phyloP scores from a whole-genome alignment of 2,888 invertebrate species.

The Aleiodes testaceus region DNA sequence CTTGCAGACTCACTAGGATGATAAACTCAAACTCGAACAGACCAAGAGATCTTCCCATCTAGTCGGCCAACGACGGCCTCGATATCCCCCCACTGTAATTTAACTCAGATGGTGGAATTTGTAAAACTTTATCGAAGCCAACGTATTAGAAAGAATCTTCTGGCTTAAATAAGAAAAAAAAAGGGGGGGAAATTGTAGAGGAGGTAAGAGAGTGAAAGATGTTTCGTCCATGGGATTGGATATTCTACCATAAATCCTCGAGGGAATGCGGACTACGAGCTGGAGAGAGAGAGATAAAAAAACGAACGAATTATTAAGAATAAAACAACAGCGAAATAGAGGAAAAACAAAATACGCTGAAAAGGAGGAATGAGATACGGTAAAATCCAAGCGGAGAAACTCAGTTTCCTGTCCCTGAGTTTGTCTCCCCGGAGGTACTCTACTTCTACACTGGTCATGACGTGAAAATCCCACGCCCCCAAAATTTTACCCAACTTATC shows the following conservation, averaged over 20 bases:
- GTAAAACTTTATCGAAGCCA: conserved; percentile 50
- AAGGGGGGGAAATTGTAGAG: background rate
- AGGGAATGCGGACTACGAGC: conserved; percentile 19
- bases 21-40: conserved; percentile 29
- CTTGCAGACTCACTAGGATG: conserved; percentile 27
- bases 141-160: conserved; percentile 33
- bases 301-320: conserved; percentile 36
- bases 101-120: conserved; percentile 47
- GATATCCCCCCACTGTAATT: conserved; percentile 45
- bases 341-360: conserved; percentile 15
- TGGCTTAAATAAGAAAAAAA: background rate
- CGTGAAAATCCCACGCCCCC: conserved; percentile 24
- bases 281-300: conserved; percentile 27
- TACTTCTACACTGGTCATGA: conserved; percentile 26
- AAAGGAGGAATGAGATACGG: conserved; percentile 12
- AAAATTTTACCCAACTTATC: conserved; percentile 20
- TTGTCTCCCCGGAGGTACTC: conserved; percentile 27
- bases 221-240: conserved; percentile 5
- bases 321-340: conserved; percentile 32
- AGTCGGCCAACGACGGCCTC: conserved; percentile 24
- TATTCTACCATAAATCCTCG: conserved; percentile 30
- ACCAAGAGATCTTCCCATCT: conserved; percentile 33
- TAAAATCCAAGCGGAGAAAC: conserved; percentile 31
- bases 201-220: conserved; percentile 3
- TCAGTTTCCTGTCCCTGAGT: conserved; percentile 24